Percentiles rank a stretch among this genome's conserved stretches.
phyloP scores from a whole-genome alignment of 2,888 invertebrate genomes.

The Esperia sulphurella region DNA sequence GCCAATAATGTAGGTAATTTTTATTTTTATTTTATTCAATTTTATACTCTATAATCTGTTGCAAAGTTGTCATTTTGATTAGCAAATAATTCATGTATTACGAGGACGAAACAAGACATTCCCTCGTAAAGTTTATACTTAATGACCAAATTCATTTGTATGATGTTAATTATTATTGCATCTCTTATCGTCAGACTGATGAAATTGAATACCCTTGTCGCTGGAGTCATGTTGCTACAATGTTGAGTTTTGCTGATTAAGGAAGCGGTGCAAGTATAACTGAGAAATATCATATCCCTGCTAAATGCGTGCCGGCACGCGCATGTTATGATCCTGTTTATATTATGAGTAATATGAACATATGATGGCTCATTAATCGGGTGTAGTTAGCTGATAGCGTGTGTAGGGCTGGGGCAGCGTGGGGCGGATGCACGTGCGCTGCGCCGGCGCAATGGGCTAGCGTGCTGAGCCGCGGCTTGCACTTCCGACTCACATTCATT shows the following conservation, averaged over 20 bases:
- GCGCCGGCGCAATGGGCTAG: constrained; percentile 53
- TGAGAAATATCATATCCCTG: too few relatives aligned
- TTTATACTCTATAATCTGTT: too few relatives aligned
- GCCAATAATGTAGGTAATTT: too few relatives aligned
- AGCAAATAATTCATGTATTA: constrained; percentile 39
- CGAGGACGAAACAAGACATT: constrained; percentile 43
- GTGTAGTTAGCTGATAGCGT: not conserved
- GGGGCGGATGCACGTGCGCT: constrained; percentile 48
- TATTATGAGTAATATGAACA: not conserved
- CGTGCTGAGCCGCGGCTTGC: constrained; percentile 61
- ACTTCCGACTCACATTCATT: constrained; percentile 75
- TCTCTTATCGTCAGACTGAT: constrained; percentile 36
- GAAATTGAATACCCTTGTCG: constrained; percentile 46
- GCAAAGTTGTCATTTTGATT: not conserved
- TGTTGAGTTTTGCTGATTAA: not conserved
- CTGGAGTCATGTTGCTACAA: constrained; percentile 3
- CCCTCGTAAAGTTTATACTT: constrained; percentile 35
- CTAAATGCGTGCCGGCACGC: too few relatives aligned
- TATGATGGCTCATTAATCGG: not conserved
- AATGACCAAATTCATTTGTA: constrained; percentile 31
- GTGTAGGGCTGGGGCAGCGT: not conserved
- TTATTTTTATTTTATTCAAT: too few relatives aligned
- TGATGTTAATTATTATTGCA: constrained; percentile 37
- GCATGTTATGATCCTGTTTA: not conserved
- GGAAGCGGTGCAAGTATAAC: not conserved